Conservation (phyloP, 2,113 vertebrate genomes). For the Cololabis saira region DNA sequence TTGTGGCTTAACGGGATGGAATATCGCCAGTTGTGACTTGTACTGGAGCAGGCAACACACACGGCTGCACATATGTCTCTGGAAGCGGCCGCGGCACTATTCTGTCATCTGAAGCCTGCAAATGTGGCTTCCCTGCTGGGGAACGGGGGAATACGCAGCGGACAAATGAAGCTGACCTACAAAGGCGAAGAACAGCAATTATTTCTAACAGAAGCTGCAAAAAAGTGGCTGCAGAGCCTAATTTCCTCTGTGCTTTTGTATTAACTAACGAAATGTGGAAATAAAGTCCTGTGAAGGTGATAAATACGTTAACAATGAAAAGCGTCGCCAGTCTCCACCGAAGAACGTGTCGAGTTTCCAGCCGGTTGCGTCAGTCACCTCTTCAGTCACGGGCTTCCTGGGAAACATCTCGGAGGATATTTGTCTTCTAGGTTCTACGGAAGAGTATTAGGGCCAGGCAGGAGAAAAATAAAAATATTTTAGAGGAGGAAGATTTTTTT, state of each 20-base stretch:
- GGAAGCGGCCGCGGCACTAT: slow-evolving; percentile 61
- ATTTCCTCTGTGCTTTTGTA: slow-evolving; percentile 24
- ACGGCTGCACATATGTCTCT: slow-evolving; percentile 21
- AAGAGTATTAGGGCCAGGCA: too few relatives aligned
- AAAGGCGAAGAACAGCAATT: slow-evolving; percentile 73
- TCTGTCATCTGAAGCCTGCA: slow-evolving; percentile 65
- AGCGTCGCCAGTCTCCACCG: slow-evolving; percentile 20
- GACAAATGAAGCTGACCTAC: slow-evolving; percentile 77
- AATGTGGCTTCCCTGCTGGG: slow-evolving; percentile 67
- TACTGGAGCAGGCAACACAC: slow-evolving; percentile 16
- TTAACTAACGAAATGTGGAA: slow-evolving; percentile 45
- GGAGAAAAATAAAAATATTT: too few relatives aligned
- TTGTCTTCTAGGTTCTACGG: not conserved
- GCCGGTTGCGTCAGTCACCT: slow-evolving; percentile 47
- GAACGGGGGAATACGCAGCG: slow-evolving; percentile 48
- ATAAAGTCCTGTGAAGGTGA: slow-evolving; percentile 36
- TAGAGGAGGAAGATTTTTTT: too few relatives aligned
- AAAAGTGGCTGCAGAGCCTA: slow-evolving; percentile 15
- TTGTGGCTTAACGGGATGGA: slow-evolving; percentile 32
- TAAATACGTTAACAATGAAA: slow-evolving; percentile 34
- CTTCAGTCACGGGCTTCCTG: slow-evolving; percentile 29
- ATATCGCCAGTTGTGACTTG: slow-evolving; percentile 12
- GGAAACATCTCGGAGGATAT: not conserved
- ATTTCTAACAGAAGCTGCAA: slow-evolving; percentile 47
- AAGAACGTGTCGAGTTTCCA: slow-evolving; percentile 30